phyloP scores from a whole-genome alignment of 1,140 invertebrate species.

The Solenopsis fugax region DNA sequence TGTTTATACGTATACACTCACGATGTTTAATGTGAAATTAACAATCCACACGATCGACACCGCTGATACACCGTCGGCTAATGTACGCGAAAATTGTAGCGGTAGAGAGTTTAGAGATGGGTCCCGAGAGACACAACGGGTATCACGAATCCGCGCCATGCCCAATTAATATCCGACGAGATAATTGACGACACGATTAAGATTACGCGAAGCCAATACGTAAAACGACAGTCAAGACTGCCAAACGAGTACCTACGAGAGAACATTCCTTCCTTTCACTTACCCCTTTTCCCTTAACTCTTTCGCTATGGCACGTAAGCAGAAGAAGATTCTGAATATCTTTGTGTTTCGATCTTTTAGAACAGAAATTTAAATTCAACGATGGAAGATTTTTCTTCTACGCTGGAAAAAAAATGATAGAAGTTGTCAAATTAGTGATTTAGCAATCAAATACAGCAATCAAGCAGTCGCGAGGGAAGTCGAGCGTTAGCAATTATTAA shows the following conservation, averaged over 20 bases:
- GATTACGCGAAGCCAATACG: conserved; percentile 24
- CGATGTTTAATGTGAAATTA: conserved; percentile 65
- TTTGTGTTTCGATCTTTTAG: neutral
- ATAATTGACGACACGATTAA: conserved; percentile 21
- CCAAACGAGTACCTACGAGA: conserved; percentile 47
- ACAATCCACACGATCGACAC: conserved; percentile 24
- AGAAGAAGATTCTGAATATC: neutral
- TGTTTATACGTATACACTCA: conserved; percentile 69
- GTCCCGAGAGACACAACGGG: conserved; percentile 30
- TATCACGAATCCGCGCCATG: conserved; percentile 59
- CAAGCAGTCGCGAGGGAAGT: neutral
- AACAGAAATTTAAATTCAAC: neutral
- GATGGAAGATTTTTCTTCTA: neutral
- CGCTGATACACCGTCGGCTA: neutral
- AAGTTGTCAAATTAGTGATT: conserved; percentile 25
- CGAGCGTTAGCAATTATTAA: neutral
- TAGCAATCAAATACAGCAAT: neutral
- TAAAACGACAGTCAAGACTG: conserved; percentile 56
- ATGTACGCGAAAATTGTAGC: conserved; percentile 3
- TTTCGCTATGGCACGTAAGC: conserved; percentile 43
- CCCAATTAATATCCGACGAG: conserved; percentile 49
- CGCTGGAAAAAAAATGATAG: conserved; percentile 4
- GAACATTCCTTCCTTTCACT: conserved; percentile 55
- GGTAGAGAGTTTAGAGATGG: conserved; percentile 10
- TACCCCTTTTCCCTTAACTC: conserved; percentile 41